Percentiles rank a stretch among this genome's conserved stretches.
phyloP scores from a whole-genome alignment of 1,140 invertebrate species.

The Trachelipus rathkii region DNA sequence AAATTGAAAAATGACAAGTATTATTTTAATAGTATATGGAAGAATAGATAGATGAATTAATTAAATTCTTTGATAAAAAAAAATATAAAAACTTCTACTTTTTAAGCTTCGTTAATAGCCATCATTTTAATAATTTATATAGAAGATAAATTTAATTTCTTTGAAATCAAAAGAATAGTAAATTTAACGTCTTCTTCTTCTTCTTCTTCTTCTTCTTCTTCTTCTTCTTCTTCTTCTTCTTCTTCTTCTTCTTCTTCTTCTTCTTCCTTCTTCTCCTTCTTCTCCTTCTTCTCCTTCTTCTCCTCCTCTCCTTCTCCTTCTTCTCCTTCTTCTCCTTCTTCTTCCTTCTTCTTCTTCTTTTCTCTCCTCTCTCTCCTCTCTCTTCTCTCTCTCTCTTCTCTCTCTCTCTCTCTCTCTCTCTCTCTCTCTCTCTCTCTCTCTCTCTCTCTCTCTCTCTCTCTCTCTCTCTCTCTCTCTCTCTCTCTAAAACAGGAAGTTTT shows the following conservation, averaged over 20 bases:
- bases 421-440: slow-evolving; percentile 9
- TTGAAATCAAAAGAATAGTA: neutral
- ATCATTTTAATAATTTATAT: too few species aligned
- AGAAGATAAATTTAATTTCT: neutral
- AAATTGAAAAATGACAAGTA: too few species aligned
- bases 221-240: slow-evolving; percentile 9
- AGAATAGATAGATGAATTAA: too few species aligned
- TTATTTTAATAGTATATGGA: too few species aligned
- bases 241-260: slow-evolving; percentile 9
- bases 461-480: too few species aligned
- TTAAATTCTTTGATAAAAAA: too few species aligned
- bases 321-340: slow-evolving; percentile 9
- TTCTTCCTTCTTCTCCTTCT: slow-evolving; percentile 9
- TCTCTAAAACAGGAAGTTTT: too few species aligned
- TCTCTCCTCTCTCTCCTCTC: slow-evolving; percentile 9
- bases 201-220: slow-evolving; percentile 9
- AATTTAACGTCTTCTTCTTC: too few species aligned
- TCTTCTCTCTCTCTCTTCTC: slow-evolving; percentile 9
- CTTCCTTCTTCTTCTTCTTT: slow-evolving; percentile 10
- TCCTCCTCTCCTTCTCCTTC: slow-evolving; percentile 8
- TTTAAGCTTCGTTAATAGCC: too few species aligned
- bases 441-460: slow-evolving; percentile 9
- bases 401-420: too few species aligned
- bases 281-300: too few species aligned
- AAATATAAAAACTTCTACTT: too few species aligned